Evolutionary conservation across 2,113 vertebrate genomes (phyloP).

Genomic region (Coturnix japonica): DNA sequence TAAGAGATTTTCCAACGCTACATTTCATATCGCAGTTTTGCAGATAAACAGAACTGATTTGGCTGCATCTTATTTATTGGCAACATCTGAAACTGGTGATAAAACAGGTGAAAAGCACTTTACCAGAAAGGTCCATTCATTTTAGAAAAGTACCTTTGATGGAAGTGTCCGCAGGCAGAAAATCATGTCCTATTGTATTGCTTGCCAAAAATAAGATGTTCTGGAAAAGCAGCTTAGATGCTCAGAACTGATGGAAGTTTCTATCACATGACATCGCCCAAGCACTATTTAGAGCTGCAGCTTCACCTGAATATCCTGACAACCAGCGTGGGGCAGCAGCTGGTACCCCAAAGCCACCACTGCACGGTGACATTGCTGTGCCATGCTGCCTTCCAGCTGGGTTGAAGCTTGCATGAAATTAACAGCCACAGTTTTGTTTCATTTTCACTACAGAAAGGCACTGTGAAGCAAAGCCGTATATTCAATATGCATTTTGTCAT

Average conservation of each 20-base stretch:
- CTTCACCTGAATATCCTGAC: background rate
- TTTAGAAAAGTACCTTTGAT: conserved; percentile 40
- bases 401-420: background rate
- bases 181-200: conserved; percentile 44
- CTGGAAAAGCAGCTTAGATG: background rate
- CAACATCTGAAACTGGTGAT: background rate
- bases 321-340: background rate
- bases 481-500: background rate
- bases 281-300: background rate
- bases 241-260: background rate
- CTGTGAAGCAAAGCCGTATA: background rate
- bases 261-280: background rate
- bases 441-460: background rate
- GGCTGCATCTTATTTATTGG: conserved; percentile 31
- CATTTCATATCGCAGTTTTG: background rate
- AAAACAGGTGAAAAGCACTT: conserved; percentile 46
- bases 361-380: background rate
- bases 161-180: background rate
- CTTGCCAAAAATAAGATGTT: conserved; percentile 8
- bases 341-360: background rate
- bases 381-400: background rate
- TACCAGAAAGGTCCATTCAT: background rate
- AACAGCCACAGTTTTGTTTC: background rate
- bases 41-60: background rate
- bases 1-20: conserved; percentile 1